Conservation (phyloP, 2,113 vertebrate genomes). For the zebrafish (Danio rerio) region DNA sequence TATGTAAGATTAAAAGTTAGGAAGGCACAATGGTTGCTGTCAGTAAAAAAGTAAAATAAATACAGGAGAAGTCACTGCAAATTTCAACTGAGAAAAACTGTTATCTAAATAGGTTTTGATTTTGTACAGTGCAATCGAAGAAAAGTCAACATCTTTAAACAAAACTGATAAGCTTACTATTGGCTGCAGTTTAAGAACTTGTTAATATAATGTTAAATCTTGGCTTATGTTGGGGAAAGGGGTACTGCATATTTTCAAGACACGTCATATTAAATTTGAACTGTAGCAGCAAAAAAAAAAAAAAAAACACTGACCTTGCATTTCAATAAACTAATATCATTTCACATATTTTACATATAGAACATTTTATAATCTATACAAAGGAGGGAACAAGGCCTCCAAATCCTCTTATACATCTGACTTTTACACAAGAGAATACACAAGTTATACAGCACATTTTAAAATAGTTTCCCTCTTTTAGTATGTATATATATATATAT, state of each 20-base stretch:
- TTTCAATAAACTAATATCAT: slow-evolving; percentile 81
- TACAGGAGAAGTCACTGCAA: slow-evolving; percentile 37
- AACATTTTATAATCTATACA: slow-evolving; percentile 80
- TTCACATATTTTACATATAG: slow-evolving; percentile 75
- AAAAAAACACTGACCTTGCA: slow-evolving; percentile 79
- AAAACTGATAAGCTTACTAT: slow-evolving; percentile 28
- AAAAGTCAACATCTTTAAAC: slow-evolving; percentile 39
- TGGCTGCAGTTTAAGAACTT: slow-evolving; percentile 44
- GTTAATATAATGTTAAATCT: slow-evolving; percentile 39
- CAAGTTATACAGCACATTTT: slow-evolving; percentile 85
- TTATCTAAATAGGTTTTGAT: slow-evolving; percentile 37
- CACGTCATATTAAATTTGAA: slow-evolving; percentile 78
- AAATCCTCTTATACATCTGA: slow-evolving; percentile 77
- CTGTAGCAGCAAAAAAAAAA: slow-evolving; percentile 81
- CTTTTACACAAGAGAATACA: slow-evolving; percentile 81
- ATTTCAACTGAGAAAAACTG: not conserved
- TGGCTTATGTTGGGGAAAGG: slow-evolving; percentile 54
- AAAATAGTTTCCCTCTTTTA: slow-evolving; percentile 84
- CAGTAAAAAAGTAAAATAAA: slow-evolving; percentile 23
- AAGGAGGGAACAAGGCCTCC: slow-evolving; percentile 58
- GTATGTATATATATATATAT: slow-evolving; percentile 84
- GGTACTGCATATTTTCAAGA: slow-evolving; percentile 80
- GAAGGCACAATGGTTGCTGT: slow-evolving; percentile 71
- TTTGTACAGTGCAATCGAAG: slow-evolving; percentile 66
- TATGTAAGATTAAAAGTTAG: slow-evolving; percentile 32